Base-by-base conservation (phyloP, 1,140 invertebrate species). In the Conopomorpha cramerella region DNA sequence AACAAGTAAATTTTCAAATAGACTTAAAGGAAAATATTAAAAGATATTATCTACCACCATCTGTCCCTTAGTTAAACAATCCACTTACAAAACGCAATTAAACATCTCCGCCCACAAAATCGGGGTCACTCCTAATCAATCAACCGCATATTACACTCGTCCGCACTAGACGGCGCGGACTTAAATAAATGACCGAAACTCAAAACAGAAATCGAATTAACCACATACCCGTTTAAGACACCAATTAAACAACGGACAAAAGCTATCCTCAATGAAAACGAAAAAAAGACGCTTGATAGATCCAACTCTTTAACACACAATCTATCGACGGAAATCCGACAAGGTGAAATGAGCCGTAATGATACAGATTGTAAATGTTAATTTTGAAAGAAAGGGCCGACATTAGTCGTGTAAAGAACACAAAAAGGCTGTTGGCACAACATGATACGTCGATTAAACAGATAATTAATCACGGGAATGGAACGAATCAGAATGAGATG, bases 371-470 rank as follows among this genome's bases (percentile, higher is more conserved):
- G 17, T 46, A 55, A 32, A 41, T 34, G 48, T 41, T 4, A 52
- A 30, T 47, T 41, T 58, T 7, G n/a, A 33, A 30, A 19, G 17
- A 12, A 11, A 8, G 2, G 16, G 2, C 16, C 12, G 8, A 6
- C 19, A 19, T 38, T 39, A 17, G 28, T 17, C 26, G 29, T 18
- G 19, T 15, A 23, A 47, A 56, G 55, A 51, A 68, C 54, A 44
- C 33, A 51, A 63, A 57, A 60, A 61, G 66, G 54, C 50, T 76
- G 70, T 76, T 76, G 66, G 67, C 62, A 76, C 67, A 72, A 72
- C 70, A 72, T 76, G 67, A 73, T 64, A 66, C 72, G 71, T 70
- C 71, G 71, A 76, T 73, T 76, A 76, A 76, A 71, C 71, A 73
- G 62, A 73, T 73, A 76, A 76, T 76, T 76, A 76, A 76, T 76